phyloP scores from a whole-genome alignment of 2,113 vertebrate species.

The Paradoxurus hermaphroditus region DNA sequence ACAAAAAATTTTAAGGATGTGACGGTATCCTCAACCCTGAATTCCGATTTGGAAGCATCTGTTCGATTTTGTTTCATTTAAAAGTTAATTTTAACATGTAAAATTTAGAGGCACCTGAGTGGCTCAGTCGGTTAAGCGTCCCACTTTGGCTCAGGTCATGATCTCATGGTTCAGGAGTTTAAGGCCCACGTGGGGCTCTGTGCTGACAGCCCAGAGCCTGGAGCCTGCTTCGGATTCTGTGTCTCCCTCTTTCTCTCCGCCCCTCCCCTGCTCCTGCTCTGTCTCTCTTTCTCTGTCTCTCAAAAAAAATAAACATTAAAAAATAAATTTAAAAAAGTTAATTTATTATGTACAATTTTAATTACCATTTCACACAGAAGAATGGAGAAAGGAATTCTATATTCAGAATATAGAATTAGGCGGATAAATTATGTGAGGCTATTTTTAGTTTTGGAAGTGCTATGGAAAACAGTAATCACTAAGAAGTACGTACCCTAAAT shows the following conservation, averaged over 20 bases:
- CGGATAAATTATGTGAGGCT: background rate
- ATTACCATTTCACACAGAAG: background rate
- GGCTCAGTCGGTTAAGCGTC: background rate
- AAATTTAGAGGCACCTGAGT: background rate
- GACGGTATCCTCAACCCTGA: background rate
- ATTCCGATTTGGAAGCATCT: background rate
- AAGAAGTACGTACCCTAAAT: background rate
- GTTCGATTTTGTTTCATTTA: background rate
- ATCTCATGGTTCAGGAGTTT: background rate
- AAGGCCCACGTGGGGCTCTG: rapidly evolving
- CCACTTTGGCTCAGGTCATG: background rate
- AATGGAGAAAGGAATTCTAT: background rate
- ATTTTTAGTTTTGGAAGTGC: background rate
- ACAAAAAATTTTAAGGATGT: background rate
- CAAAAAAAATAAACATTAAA: background rate
- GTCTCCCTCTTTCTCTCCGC: background rate
- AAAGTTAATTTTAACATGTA: background rate
- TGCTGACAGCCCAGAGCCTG: too few species aligned
- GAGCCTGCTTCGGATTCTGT: background rate
- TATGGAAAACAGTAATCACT: background rate
- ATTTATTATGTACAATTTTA: background rate
- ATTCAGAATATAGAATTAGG: background rate
- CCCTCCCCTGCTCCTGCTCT: background rate
- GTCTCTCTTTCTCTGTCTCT: background rate
- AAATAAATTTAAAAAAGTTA: background rate